Evolutionary conservation across 2,797 vertebrate species (phyloP).

Genomic region (Danionella dracula): DNA sequence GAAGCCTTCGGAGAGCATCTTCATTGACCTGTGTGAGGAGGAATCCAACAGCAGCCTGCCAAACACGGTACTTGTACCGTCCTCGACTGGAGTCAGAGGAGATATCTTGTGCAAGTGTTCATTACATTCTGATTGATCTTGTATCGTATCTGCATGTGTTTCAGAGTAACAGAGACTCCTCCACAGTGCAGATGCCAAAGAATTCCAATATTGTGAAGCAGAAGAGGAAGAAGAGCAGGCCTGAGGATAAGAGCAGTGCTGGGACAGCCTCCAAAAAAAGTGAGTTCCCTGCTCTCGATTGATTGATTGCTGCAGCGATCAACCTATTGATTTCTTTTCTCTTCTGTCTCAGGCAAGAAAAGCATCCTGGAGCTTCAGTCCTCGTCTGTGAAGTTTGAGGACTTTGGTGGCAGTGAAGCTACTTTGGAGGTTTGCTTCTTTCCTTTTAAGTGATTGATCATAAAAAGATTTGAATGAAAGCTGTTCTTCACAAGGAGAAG

Average conservation of each 20-base stretch:
- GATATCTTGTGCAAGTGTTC: too few species aligned
- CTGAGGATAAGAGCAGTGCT: constrained; percentile 56
- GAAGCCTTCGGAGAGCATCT: constrained; percentile 55
- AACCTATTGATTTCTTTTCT: too few species aligned
- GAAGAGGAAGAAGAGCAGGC: constrained; percentile 64
- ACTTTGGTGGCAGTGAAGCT: constrained; percentile 86
- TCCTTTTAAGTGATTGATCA: too few species aligned
- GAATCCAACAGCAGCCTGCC: constrained; percentile 42
- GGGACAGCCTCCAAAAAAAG: constrained; percentile 65
- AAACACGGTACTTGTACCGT: too few species aligned
- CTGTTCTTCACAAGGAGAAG: too few species aligned
- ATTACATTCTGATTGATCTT: neutral
- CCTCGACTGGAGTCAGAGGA: too few species aligned
- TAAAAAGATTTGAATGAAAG: too few species aligned
- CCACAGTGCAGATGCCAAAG: constrained; percentile 66
- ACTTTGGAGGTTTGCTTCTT: constrained; percentile 72
- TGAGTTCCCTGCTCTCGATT: too few species aligned
- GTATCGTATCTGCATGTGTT: neutral
- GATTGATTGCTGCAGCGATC: too few species aligned
- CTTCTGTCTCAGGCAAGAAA: constrained; percentile 57
- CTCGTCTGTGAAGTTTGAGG: constrained; percentile 81
- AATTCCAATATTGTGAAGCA: constrained; percentile 60
- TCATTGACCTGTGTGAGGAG: constrained; percentile 79
- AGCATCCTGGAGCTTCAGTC: constrained; percentile 70
- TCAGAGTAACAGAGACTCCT: constrained; percentile 63